Evolutionary conservation across 1,140 invertebrate species (phyloP).

Genomic region (Gonatopus flavifemur): DNA sequence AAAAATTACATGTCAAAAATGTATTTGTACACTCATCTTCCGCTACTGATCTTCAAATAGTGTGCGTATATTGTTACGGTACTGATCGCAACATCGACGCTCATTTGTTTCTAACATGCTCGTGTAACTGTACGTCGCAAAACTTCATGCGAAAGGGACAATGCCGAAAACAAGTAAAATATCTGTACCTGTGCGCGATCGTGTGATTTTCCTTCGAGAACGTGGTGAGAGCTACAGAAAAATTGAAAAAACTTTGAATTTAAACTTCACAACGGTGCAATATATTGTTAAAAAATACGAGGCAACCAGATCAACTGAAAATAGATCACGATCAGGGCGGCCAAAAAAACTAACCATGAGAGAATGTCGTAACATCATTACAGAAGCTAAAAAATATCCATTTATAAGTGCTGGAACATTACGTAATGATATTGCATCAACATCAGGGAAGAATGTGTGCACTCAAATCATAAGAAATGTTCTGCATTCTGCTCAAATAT

Average conservation of each 20-base stretch:
- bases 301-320: too few relatives aligned
- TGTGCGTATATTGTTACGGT: too few relatives aligned
- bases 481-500: constrained; percentile 7
- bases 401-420: constrained; percentile 1
- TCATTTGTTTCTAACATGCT: too few relatives aligned
- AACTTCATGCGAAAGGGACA: too few relatives aligned
- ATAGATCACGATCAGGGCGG: constrained; percentile 6
- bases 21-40: too few relatives aligned
- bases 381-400: background rate
- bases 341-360: background rate
- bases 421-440: background rate
- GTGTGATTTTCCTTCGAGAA: constrained; percentile 7
- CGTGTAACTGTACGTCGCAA: too few relatives aligned
- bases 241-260: constrained; percentile 9
- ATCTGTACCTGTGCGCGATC: background rate
- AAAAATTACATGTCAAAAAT: too few relatives aligned
- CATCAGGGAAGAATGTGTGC: background rate
- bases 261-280: background rate
- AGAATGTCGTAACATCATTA: background rate
- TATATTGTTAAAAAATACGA: constrained; percentile 4
- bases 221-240: constrained; percentile 4
- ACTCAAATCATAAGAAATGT: constrained; percentile 15
- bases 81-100: too few relatives aligned
- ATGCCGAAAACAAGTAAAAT: background rate
- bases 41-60: too few relatives aligned